A percentile compares a stretch with the other conserved stretches of the same genome.
Evolutionary conservation across 2,113 vertebrate genomes (phyloP).

Genomic region (Hydrolagus affinis): DNA sequence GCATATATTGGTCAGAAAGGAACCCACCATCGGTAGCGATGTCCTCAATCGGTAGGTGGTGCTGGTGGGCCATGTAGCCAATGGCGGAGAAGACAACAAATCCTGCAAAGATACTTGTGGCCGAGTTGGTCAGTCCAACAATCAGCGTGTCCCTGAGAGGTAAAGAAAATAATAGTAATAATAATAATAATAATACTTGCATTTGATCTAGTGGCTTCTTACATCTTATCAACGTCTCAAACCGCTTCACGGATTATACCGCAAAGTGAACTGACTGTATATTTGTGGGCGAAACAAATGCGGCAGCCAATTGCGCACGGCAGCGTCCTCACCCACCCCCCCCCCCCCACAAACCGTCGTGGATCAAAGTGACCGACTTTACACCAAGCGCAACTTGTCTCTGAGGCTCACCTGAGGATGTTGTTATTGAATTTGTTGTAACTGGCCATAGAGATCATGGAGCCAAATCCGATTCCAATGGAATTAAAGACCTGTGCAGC

Average conservation of each 20-base stretch:
- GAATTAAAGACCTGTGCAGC: slow-evolving; percentile 63
- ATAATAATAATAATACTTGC: too few species aligned
- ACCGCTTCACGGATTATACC: too few species aligned
- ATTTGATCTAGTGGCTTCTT: too few species aligned
- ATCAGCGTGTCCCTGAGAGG: slow-evolving; percentile 52
- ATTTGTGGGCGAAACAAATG: too few species aligned
- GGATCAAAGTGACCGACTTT: too few species aligned
- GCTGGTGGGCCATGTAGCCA: slow-evolving; percentile 59
- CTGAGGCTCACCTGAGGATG: slow-evolving; percentile 48
- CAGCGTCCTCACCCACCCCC: too few species aligned
- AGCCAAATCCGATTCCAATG: slow-evolving; percentile 56
- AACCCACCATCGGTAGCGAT: slow-evolving; percentile 57
- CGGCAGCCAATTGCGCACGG: too few species aligned
- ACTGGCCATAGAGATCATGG: slow-evolving; percentile 60
- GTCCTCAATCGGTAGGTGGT: slow-evolving; percentile 58
- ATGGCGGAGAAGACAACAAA: slow-evolving; percentile 64
- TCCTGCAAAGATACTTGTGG: slow-evolving; percentile 59
- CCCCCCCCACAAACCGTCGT: too few species aligned
- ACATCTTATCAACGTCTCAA: too few species aligned
- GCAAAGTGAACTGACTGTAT: too few species aligned
- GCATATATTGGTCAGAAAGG: neutral
- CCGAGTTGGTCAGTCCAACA: slow-evolving; percentile 52
- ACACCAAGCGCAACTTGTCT: too few species aligned
- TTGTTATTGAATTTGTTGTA: slow-evolving; percentile 66
- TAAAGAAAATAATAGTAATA: neutral